Evolutionary conservation across 2,113 vertebrate genomes (phyloP).

Genomic region (Lophura nycthemera): DNA sequence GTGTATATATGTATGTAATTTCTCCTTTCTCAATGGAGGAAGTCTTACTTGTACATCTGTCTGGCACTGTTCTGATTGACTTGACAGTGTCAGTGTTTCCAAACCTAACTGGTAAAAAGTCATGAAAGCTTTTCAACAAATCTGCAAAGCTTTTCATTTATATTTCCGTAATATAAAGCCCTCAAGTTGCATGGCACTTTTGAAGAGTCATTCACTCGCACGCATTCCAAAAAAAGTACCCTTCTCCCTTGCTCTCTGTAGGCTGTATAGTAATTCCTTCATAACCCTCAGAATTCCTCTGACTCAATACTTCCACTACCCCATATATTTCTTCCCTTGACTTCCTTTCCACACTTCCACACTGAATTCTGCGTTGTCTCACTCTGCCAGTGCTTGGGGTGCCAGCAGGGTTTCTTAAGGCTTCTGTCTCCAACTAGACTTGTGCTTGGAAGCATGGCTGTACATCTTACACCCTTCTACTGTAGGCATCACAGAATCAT

Average conservation of each 20-base stretch:
- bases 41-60: background rate
- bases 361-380: background rate
- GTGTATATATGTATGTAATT: background rate
- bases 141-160: background rate
- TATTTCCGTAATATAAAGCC: background rate
- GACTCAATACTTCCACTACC: background rate
- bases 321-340: accelerated
- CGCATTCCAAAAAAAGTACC: background rate
- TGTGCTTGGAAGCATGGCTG: background rate
- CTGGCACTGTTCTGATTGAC: background rate
- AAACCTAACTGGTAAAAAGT: background rate
- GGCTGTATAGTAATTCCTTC: background rate
- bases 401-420: background rate
- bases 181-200: background rate
- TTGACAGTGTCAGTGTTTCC: background rate
- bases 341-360: background rate
- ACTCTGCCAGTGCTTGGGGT: background rate
- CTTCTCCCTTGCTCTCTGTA: background rate
- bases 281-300: background rate
- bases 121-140: background rate
- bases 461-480: background rate
- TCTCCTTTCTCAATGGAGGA: background rate
- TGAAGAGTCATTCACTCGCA: background rate
- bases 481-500: background rate
- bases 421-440: background rate